Conservation (phyloP, 1,140 invertebrate genomes). For the Drosophila ohnishii region DNA sequence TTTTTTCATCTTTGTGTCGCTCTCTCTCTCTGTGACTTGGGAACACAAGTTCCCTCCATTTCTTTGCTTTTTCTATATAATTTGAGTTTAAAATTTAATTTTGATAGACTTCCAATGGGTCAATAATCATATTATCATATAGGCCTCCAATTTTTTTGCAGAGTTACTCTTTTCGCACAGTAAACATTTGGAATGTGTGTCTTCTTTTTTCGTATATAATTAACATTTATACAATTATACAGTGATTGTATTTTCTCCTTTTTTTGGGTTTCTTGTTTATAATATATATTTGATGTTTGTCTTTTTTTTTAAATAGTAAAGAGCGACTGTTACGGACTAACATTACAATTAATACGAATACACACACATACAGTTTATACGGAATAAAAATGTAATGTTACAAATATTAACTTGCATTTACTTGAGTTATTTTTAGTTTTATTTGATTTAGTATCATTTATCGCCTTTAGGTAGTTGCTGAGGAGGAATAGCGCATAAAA, state of each 20-base stretch:
- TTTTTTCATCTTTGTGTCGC: slow-evolving; percentile 41
- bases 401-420: slow-evolving; percentile 53
- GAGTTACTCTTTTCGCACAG: slow-evolving; percentile 35
- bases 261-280: not conserved
- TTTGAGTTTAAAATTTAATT: slow-evolving; percentile 71
- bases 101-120: slow-evolving; percentile 56
- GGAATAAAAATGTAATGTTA: slow-evolving; percentile 69
- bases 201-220: slow-evolving; percentile 53
- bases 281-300: slow-evolving; percentile 50
- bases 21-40: slow-evolving; percentile 17
- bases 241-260: slow-evolving; percentile 57
- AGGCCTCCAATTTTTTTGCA: slow-evolving; percentile 20
- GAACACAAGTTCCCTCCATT: not conserved
- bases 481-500: slow-evolving; percentile 73
- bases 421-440: slow-evolving; percentile 22
- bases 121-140: slow-evolving; percentile 54
- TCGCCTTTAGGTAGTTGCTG: slow-evolving; percentile 28
- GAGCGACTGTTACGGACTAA: slow-evolving; percentile 73
- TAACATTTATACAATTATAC: slow-evolving; percentile 75
- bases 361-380: slow-evolving; percentile 69
- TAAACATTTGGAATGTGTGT: slow-evolving; percentile 77
- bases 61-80: slow-evolving; percentile 35
- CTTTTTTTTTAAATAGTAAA: slow-evolving; percentile 66
- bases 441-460: no score
- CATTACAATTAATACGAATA: slow-evolving; percentile 65